Evolutionary conservation across 2,113 vertebrate genomes (phyloP).

Genomic region (Columba janthina): DNA sequence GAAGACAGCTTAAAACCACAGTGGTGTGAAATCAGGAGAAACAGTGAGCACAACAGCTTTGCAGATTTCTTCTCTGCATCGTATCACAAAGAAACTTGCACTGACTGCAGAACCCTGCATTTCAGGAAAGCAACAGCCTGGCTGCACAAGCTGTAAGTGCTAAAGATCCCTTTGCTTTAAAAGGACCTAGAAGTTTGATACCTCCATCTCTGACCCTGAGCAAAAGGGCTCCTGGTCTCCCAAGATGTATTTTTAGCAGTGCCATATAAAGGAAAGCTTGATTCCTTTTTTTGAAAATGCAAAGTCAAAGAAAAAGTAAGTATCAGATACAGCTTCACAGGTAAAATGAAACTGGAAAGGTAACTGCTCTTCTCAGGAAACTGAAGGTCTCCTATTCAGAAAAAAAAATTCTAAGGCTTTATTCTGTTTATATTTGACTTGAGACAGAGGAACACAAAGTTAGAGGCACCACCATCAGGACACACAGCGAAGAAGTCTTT

Average conservation of each 20-base stretch:
- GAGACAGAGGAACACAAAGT: neutral
- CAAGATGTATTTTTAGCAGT: neutral
- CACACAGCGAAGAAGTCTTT: neutral
- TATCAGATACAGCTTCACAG: neutral
- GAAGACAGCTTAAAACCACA: neutral
- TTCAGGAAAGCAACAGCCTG: neutral
- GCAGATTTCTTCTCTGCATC: neutral
- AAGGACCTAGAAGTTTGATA: constrained; percentile 20
- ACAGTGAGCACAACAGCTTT: fast-evolving
- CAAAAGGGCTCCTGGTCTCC: neutral
- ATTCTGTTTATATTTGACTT: neutral
- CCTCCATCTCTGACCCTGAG: neutral
- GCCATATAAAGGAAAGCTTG: neutral
- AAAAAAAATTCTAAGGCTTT: neutral
- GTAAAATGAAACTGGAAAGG: neutral
- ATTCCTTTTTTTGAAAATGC: neutral
- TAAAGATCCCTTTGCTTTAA: neutral
- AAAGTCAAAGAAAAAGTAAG: neutral
- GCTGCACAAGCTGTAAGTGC: neutral
- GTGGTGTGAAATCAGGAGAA: neutral
- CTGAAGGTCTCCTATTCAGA: neutral
- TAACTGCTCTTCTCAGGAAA: neutral
- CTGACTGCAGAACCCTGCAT: neutral
- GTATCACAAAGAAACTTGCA: neutral
- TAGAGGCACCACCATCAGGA: neutral